These are phyloP conservation scores for Pseudococcus longispinus DNA, from an alignment of 2,888 invertebrate species.

Conservation along the genomic window DNA sequence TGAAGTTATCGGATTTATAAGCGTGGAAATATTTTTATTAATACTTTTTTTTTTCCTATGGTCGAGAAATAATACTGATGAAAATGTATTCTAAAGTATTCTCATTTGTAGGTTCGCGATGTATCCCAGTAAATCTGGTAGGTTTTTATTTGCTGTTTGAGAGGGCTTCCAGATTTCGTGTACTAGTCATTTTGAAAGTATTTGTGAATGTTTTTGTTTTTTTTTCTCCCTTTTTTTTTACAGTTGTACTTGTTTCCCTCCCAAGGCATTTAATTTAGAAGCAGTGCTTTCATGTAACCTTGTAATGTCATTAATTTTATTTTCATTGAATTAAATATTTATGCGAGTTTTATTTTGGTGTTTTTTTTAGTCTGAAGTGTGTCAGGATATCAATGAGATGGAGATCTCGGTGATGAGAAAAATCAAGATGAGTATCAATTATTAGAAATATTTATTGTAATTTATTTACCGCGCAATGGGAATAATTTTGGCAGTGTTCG, in stretches of 20 bases:
- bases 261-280: slow-evolving; percentile 40
- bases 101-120: slow-evolving; percentile 7
- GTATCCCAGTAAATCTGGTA: slow-evolving; percentile 12
- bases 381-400: too few relatives aligned
- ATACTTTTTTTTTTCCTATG: background rate
- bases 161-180: slow-evolving; percentile 51
- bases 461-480: too few relatives aligned
- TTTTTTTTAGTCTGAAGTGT: too few relatives aligned
- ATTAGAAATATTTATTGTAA: too few relatives aligned
- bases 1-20: slow-evolving; percentile 3
- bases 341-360: background rate
- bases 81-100: background rate
- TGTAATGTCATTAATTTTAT: slow-evolving; percentile 43
- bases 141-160: background rate
- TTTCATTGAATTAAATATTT: slow-evolving; percentile 34
- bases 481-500: too few relatives aligned
- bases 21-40: background rate
- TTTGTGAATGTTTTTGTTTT: slow-evolving; percentile 14
- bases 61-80: background rate
- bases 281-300: slow-evolving; percentile 49
- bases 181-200: slow-evolving; percentile 54
- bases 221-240: background rate
- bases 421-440: too few relatives aligned
- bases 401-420: too few relatives aligned
- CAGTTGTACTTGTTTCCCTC: slow-evolving; percentile 20